These are phyloP conservation scores for Lamellibrachia satsuma DNA, from an alignment of 2,888 invertebrate species.

Conservation along the genomic window DNA sequence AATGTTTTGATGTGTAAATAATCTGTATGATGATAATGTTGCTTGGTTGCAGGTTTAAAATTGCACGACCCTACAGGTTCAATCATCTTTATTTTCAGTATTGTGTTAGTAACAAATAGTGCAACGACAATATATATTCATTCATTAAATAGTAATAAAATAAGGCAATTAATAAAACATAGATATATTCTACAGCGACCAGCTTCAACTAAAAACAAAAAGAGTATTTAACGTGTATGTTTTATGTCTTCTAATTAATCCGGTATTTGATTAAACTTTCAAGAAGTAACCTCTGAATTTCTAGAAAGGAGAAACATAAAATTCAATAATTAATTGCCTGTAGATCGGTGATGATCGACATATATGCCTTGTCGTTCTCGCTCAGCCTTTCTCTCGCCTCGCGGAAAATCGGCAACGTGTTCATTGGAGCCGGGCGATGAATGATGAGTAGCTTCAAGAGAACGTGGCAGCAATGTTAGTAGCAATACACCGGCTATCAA, in stretches of 20 bases:
- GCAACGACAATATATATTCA: too few relatives aligned
- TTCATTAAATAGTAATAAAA: too few relatives aligned
- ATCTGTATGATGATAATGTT: too few relatives aligned
- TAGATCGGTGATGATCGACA: conserved; percentile 56
- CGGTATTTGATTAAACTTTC: background rate
- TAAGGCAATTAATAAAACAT: too few relatives aligned
- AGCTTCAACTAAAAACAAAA: conserved; percentile 21
- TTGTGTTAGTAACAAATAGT: too few relatives aligned
- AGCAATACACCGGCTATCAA: too few relatives aligned
- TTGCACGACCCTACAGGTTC: too few relatives aligned
- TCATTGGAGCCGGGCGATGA: conserved; percentile 55
- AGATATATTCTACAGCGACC: too few relatives aligned
- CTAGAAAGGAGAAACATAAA: conserved; percentile 28
- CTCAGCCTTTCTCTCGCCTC: conserved; percentile 53
- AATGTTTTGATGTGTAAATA: too few relatives aligned
- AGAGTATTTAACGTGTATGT: too few relatives aligned
- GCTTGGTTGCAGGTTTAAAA: too few relatives aligned
- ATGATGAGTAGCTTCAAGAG: conserved; percentile 46
- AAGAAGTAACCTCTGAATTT: background rate
- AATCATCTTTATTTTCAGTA: too few relatives aligned
- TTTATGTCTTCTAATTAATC: background rate
- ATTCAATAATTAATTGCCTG: conserved; percentile 38
- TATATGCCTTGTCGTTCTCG: conserved; percentile 56
- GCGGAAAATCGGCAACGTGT: conserved; percentile 57
- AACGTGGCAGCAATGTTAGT: background rate